These are phyloP conservation scores for Girardinus metallicus DNA, from an alignment of 2,797 vertebrate species.

Conservation along the genomic window DNA sequence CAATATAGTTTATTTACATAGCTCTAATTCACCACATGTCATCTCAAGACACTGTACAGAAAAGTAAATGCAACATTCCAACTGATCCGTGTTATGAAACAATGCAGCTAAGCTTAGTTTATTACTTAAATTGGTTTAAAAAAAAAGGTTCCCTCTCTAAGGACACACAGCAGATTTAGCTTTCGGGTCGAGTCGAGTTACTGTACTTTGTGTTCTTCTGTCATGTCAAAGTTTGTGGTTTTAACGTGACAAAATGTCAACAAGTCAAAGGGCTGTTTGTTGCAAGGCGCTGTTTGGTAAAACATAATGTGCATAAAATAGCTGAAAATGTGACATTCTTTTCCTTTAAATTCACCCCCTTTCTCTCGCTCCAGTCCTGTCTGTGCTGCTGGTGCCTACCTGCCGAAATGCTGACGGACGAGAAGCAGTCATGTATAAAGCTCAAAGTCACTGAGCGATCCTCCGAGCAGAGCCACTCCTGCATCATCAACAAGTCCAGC, in stretches of 20 bases:
- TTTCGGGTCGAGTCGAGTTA: too few relatives aligned
- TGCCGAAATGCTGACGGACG: slow-evolving; percentile 90
- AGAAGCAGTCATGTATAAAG: slow-evolving; percentile 94
- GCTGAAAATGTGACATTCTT: background rate
- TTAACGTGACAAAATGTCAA: background rate
- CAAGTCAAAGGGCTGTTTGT: background rate
- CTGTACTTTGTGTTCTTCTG: background rate
- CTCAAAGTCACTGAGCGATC: slow-evolving; percentile 91
- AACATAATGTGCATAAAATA: background rate
- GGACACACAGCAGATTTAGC: background rate
- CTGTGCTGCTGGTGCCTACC: slow-evolving; percentile 95
- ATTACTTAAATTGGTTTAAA: background rate
- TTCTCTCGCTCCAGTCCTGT: slow-evolving; percentile 83
- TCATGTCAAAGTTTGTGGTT: background rate
- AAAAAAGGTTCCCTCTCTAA: background rate
- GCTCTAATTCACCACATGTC: too few relatives aligned
- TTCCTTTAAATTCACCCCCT: background rate
- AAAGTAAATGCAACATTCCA: background rate
- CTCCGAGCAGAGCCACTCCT: slow-evolving; percentile 91
- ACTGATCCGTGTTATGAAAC: background rate
- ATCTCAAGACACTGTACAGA: background rate
- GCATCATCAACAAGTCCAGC: slow-evolving; percentile 91
- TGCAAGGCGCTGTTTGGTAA: background rate
- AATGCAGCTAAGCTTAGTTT: background rate
- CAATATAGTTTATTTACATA: too few relatives aligned